Conservation (phyloP, 2,113 vertebrate species). For the Vombatus ursinus region DNA sequence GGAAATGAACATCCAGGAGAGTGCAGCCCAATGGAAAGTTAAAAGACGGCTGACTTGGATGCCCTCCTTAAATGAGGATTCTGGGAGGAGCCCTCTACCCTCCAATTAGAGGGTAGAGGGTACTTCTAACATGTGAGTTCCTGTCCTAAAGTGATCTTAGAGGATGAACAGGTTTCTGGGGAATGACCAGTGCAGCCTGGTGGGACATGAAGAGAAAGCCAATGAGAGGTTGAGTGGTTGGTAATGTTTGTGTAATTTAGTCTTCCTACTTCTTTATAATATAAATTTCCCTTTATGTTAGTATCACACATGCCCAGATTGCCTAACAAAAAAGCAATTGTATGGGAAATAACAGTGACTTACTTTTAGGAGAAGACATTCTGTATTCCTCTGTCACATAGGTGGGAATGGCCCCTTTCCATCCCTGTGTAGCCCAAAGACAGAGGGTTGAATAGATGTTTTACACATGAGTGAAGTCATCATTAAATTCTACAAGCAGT, state of each 20-base stretch:
- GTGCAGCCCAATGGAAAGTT: neutral
- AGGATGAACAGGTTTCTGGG: neutral
- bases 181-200: neutral
- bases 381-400: neutral
- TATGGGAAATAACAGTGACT: neutral
- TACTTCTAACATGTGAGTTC: neutral
- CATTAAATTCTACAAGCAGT: neutral
- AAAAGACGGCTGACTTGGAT: neutral
- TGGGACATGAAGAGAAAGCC: neutral
- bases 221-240: neutral
- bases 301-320: neutral
- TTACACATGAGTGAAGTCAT: neutral
- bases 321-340: neutral
- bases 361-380: neutral
- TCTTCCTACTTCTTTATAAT: neutral
- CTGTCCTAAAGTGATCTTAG: neutral
- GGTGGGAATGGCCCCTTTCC: neutral
- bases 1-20: neutral
- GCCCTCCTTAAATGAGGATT: neutral
- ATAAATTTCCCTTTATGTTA: neutral
- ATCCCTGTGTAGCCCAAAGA: neutral
- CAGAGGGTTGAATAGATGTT: neutral
- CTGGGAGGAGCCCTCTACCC: neutral
- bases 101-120: neutral
- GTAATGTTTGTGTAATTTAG: neutral